These are phyloP conservation scores for Ophioderma brevispina DNA, from an alignment of 35 echinoderm and acorn worm species.

Conservation along the genomic window DNA sequence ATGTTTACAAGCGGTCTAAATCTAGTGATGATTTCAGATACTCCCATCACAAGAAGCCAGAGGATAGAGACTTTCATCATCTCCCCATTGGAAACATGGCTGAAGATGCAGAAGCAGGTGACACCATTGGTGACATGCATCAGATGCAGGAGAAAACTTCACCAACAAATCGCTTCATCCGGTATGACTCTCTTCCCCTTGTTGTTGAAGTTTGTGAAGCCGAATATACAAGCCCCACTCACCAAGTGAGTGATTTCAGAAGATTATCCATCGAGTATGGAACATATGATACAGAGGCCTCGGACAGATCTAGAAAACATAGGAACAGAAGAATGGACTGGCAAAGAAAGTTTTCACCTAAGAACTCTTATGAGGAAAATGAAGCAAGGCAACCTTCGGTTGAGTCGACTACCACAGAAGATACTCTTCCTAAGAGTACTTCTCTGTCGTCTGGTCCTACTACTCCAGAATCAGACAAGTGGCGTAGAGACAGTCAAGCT, in stretches of 20 bases:
- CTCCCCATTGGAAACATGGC: conserved; percentile 21
- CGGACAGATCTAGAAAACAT: not conserved
- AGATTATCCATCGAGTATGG: conserved; percentile 35
- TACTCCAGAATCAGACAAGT: conserved; percentile 69
- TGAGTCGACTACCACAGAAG: conserved; percentile 85
- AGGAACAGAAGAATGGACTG: not conserved
- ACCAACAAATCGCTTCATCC: conserved; percentile 83
- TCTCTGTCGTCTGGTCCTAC: conserved; percentile 85
- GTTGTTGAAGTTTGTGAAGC: conserved; percentile 95
- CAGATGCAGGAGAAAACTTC: conserved; percentile 36
- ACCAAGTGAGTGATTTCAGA: conserved; percentile 36
- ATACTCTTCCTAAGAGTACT: conserved; percentile 85
- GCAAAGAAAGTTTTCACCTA: conserved; percentile 28
- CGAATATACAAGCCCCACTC: conserved; percentile 66
- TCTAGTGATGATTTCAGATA: conserved; percentile 71
- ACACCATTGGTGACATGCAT: conserved; percentile 34
- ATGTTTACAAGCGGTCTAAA: conserved; percentile 40
- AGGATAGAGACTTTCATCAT: conserved; percentile 33
- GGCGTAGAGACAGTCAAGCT: conserved; percentile 54
- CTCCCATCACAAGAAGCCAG: not conserved
- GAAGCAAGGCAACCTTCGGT: conserved; percentile 75
- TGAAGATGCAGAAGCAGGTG: conserved; percentile 30
- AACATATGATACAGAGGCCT: conserved; percentile 44
- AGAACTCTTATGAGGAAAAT: conserved; percentile 46
- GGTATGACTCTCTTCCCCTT: conserved; percentile 90